Evolutionary conservation across 2,113 vertebrate species (phyloP).

Genomic region (Chelonoidis abingdonii): DNA sequence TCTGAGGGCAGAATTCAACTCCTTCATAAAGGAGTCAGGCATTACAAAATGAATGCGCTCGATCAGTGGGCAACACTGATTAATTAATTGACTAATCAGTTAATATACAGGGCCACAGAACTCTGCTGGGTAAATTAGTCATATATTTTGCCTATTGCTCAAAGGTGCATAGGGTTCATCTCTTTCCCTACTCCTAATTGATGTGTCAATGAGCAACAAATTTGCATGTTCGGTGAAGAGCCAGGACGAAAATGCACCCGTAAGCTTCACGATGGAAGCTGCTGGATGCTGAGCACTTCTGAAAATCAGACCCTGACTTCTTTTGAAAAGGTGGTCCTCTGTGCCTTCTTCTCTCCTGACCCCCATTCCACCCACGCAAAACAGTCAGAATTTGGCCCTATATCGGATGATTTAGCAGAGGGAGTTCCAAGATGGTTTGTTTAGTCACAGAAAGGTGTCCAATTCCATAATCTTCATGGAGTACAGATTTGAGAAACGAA

Average conservation of each 20-base stretch:
- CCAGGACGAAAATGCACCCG: neutral
- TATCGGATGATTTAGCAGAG: neutral
- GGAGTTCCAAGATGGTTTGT: neutral
- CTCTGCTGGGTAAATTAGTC: conserved; percentile 40
- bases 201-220: conserved; percentile 17
- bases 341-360: neutral
- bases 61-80: conserved; percentile 10
- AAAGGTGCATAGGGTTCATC: conserved; percentile 20
- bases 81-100: conserved; percentile 56
- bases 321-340: neutral
- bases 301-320: neutral
- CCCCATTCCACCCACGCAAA: neutral
- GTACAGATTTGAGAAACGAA: conserved; percentile 6
- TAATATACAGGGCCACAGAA: conserved; percentile 51
- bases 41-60: conserved; percentile 32
- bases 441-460: neutral
- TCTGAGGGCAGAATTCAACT: conserved; percentile 8
- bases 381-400: conserved; percentile 6
- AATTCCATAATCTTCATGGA: neutral
- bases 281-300: conserved; percentile 23
- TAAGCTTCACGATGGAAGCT: conserved; percentile 43
- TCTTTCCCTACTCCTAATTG: neutral
- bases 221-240: conserved; percentile 38
- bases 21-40: conserved; percentile 38
- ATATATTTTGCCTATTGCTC: neutral